phyloP scores from a whole-genome alignment of 2,888 invertebrate genomes.

The Andrena bicolor region DNA sequence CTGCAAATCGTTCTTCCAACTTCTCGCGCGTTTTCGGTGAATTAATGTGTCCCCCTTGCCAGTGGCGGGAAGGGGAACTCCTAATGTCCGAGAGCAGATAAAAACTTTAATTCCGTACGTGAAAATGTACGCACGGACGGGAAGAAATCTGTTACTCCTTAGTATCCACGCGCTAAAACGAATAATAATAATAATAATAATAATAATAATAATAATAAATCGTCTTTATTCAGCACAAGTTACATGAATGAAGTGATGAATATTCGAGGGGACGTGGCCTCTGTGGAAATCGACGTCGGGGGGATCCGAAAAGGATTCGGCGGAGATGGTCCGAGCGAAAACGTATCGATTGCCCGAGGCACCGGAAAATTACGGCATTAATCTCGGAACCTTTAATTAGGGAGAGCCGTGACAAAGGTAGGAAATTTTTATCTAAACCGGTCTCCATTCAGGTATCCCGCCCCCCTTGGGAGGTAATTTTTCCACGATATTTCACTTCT shows the following conservation, averaged over 20 bases:
- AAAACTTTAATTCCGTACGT: slow-evolving; percentile 49
- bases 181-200: too few species aligned
- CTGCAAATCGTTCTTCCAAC: slow-evolving; percentile 24
- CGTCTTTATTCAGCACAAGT: too few species aligned
- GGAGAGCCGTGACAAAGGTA: slow-evolving; percentile 74
- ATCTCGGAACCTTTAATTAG: slow-evolving; percentile 73
- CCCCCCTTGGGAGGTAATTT: slow-evolving; percentile 71
- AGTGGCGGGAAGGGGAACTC: neutral
- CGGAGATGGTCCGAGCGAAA: slow-evolving; percentile 21
- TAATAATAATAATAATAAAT: too few species aligned
- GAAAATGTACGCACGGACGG: neutral
- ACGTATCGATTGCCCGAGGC: slow-evolving; percentile 59
- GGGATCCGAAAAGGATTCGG: slow-evolving; percentile 10
- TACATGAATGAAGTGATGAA: too few species aligned
- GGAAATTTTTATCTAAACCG: slow-evolving; percentile 77
- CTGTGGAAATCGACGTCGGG: neutral
- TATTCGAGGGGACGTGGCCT: neutral
- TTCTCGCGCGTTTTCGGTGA: slow-evolving; percentile 20
- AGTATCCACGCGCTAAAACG: neutral
- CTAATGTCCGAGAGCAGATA: slow-evolving; percentile 13
- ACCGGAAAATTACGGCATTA: slow-evolving; percentile 68
- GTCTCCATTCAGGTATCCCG: slow-evolving; percentile 66
- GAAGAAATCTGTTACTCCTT: neutral
- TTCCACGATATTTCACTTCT: slow-evolving; percentile 74
- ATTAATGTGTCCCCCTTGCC: slow-evolving; percentile 27